phyloP scores from a whole-genome alignment of 2,113 vertebrate species.

The Tyto alba region DNA sequence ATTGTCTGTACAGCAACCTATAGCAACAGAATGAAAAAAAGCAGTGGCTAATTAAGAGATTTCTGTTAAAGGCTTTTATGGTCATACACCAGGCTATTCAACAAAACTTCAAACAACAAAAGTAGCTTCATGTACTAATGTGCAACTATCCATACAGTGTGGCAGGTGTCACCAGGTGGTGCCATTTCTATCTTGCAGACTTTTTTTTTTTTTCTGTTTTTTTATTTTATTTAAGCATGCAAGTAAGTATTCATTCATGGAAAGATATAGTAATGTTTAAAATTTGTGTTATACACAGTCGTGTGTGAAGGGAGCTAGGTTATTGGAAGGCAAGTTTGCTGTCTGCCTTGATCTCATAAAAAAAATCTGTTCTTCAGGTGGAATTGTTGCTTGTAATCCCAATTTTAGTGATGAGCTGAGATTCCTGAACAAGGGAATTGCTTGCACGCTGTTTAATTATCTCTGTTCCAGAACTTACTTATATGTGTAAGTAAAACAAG shows the following conservation, averaged over 20 bases:
- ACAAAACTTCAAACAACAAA: background rate
- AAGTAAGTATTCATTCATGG: background rate
- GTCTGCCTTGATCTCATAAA: background rate
- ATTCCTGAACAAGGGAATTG: background rate
- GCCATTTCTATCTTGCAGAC: background rate
- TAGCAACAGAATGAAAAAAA: background rate
- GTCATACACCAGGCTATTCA: background rate
- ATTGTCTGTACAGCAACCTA: constrained; percentile 2
- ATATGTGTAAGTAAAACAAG: background rate
- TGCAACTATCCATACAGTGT: background rate
- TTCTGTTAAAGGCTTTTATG: background rate
- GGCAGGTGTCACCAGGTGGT: constrained; percentile 36
- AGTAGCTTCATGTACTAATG: background rate
- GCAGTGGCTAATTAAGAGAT: background rate
- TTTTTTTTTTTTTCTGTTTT: background rate
- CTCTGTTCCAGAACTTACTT: background rate
- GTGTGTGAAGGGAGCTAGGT: background rate
- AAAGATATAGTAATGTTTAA: rapidly evolving
- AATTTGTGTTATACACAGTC: background rate
- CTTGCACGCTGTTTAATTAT: background rate
- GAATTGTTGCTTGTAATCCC: background rate
- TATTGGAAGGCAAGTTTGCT: background rate
- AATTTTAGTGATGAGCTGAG: background rate
- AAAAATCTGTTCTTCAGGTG: background rate
- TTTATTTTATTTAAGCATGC: background rate